Evolutionary conservation across 2,113 vertebrate species (phyloP).

Genomic region (Limanda limanda): DNA sequence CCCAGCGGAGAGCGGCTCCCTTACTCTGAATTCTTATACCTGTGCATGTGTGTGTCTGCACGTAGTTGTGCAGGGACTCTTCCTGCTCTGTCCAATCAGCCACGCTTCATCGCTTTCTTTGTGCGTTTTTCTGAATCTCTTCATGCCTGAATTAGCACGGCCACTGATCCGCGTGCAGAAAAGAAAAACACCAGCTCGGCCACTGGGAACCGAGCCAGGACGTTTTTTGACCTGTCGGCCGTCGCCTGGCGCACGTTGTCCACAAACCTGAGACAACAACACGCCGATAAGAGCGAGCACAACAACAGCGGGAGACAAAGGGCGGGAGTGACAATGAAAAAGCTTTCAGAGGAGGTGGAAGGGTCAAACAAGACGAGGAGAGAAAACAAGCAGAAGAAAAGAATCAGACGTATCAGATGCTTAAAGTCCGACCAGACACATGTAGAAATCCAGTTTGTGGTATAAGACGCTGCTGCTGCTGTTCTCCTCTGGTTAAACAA

Average conservation of each 20-base stretch:
- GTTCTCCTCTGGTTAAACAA: constrained; percentile 35
- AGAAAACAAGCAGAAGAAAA: neutral
- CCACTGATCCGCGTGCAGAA: constrained; percentile 45
- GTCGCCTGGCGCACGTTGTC: constrained; percentile 22
- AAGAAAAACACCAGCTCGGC: constrained; percentile 7
- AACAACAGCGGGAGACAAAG: neutral
- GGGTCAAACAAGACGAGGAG: constrained; percentile 4
- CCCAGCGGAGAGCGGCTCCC: neutral
- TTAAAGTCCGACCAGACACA: neutral
- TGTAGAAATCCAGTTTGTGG: neutral
- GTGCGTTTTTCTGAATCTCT: constrained; percentile 45
- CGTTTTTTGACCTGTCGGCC: constrained; percentile 36
- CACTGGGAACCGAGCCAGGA: constrained; percentile 9
- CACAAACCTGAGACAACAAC: constrained; percentile 25
- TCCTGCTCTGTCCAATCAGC: constrained; percentile 51
- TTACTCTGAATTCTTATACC: neutral
- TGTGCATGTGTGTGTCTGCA: constrained; percentile 1
- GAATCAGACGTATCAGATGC: neutral
- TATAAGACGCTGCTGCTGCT: constrained; percentile 10
- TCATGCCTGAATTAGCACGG: constrained; percentile 45
- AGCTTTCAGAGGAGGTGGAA: neutral
- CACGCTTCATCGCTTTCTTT: constrained; percentile 57
- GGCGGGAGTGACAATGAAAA: neutral
- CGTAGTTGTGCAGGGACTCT: constrained; percentile 12
- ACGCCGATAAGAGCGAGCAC: neutral